A percentile compares a stretch with the other conserved stretches of the same genome.
Conservation (phyloP, 2,113 vertebrate genomes). For the Nycticorax nycticorax region DNA sequence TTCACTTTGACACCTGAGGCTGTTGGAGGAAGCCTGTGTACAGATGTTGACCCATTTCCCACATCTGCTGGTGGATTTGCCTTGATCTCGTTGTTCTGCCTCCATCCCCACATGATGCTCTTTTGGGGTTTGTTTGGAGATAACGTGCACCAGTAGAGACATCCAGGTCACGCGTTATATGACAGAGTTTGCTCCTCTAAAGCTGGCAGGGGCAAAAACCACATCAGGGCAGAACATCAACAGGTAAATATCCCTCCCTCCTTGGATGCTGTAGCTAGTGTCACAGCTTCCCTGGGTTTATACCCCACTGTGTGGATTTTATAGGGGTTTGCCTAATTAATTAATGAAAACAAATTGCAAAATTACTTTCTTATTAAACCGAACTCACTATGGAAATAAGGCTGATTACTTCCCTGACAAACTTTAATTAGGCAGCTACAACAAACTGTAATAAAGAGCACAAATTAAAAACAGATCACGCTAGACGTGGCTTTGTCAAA, state of each 20-base stretch:
- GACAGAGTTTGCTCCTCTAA: neutral
- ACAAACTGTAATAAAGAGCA: conserved; percentile 47
- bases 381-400: conserved; percentile 10
- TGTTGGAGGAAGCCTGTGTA: neutral
- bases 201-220: neutral
- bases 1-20: neutral
- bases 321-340: conserved; percentile 4
- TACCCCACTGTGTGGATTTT: neutral
- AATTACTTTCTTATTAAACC: conserved; percentile 46
- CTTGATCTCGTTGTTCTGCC: neutral
- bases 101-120: neutral
- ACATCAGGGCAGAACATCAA: neutral
- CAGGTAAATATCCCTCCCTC: neutral
- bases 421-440: conserved; percentile 52
- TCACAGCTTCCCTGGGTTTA: neutral
- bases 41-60: neutral
- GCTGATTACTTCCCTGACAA: conserved; percentile 42
- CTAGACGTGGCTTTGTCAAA: neutral
- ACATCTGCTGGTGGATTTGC: neutral
- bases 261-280: neutral
- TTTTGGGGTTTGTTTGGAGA: neutral
- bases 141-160: neutral
- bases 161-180: neutral
- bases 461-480: conserved; percentile 4
- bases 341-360: conserved; percentile 29